A percentile compares a stretch with the other conserved stretches of the same genome.
phyloP scores from a whole-genome alignment of 1,140 invertebrate genomes.

The Drosophila lacertosa region DNA sequence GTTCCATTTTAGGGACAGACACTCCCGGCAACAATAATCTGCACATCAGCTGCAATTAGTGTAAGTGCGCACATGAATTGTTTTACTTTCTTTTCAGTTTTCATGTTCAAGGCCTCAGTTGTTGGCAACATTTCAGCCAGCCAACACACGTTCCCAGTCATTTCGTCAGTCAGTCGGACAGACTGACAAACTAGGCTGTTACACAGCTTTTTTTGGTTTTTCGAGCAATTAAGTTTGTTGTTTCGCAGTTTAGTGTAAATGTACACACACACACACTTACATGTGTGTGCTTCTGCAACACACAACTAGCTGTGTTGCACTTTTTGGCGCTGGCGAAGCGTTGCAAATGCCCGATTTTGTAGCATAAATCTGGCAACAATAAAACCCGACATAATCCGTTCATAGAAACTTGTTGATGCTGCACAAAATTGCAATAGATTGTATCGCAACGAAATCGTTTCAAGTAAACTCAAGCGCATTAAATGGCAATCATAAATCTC shows the following conservation, averaged over 20 bases:
- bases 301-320: slow-evolving; percentile 7
- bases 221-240: slow-evolving; percentile 76
- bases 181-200: not conserved
- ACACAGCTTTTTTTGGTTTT: slow-evolving; percentile 67
- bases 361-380: not conserved
- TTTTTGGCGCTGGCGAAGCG: slow-evolving; percentile 6
- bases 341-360: slow-evolving; percentile 3
- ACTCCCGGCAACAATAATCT: slow-evolving; percentile 46
- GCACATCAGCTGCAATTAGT: slow-evolving; percentile 72
- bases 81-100: slow-evolving; percentile 66
- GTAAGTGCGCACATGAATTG: slow-evolving; percentile 76
- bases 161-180: not conserved
- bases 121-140: slow-evolving; percentile 38
- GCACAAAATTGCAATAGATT: not conserved
- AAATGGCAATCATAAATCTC: not conserved
- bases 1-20: slow-evolving; percentile 17
- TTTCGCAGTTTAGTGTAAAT: slow-evolving; percentile 74
- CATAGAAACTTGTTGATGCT: not conserved
- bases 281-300: slow-evolving; percentile 16
- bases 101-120: slow-evolving; percentile 68
- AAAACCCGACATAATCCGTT: not conserved
- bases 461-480: not conserved
- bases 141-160: not conserved
- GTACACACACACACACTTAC: slow-evolving; percentile 40
- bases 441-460: not conserved